phyloP scores from a whole-genome alignment of 2,888 invertebrate species.

The Polyploca ridens region DNA sequence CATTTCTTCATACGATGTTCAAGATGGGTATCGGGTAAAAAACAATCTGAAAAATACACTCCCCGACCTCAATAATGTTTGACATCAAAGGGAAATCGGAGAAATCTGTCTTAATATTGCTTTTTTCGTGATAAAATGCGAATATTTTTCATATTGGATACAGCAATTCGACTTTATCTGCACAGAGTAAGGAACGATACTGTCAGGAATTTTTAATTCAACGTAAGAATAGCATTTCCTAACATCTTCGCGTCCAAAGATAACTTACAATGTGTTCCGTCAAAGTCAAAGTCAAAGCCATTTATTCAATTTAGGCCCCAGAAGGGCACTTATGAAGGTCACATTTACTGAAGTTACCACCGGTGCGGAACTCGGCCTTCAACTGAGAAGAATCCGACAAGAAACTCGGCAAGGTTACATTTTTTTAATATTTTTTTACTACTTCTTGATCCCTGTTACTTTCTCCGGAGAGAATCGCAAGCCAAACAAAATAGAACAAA shows the following conservation, averaged over 20 bases:
- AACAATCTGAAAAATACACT: slow-evolving; percentile 6
- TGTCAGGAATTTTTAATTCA: neutral
- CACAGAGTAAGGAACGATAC: neutral
- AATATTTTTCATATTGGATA: slow-evolving; percentile 16
- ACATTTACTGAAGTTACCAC: too few species aligned
- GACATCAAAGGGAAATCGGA: slow-evolving; percentile 15
- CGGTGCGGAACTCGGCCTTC: too few species aligned
- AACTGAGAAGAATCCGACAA: too few species aligned
- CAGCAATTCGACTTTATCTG: neutral
- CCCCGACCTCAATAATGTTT: slow-evolving; percentile 17
- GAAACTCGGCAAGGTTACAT: too few species aligned
- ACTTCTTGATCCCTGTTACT: too few species aligned
- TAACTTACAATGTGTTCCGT: too few species aligned
- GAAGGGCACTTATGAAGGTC: too few species aligned
- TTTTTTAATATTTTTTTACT: too few species aligned
- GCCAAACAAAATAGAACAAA: too few species aligned
- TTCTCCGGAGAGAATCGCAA: too few species aligned
- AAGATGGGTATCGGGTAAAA: slow-evolving; percentile 12
- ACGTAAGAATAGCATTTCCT: neutral
- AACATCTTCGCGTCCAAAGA: neutral
- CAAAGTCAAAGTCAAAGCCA: too few species aligned
- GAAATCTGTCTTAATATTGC: slow-evolving; percentile 17
- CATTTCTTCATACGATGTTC: slow-evolving; percentile 9
- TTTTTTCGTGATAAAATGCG: slow-evolving; percentile 13
- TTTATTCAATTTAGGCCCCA: too few species aligned